Evolutionary conservation across 2,888 invertebrate species (phyloP), one percentile per base, ranked within the genome.

Genomic region (Peribatodes rhomboidaria): DNA sequence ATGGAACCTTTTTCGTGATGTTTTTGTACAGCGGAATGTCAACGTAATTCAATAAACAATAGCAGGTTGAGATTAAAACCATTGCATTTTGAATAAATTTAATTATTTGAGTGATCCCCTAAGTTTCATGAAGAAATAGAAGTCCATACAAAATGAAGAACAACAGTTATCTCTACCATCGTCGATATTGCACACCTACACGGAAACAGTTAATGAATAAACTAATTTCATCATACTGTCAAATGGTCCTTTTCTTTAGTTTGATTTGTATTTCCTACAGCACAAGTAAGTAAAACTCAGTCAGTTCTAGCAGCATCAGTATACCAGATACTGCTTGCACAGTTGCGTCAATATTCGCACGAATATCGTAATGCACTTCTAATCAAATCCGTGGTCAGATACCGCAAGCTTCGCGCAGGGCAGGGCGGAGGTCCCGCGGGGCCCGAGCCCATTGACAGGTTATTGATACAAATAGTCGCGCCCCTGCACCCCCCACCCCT

Each of bases 361-460:
- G 87, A 75, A 75, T 82, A 80, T 82, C 78, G 77, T 80, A 80
- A 88, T 86, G 81, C 78, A 77, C 85, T 84, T 75, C 85, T 89
- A 90, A 92, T 89, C 91, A 90, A 93, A 94, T 90, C 90, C 80
- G 89, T 83, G 88, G 86, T 83, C 86, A 83, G 81, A 68, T 70
- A 81, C 66, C 82, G 80, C 85, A 82, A 84, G 18, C 35, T 11
- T 11, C 42, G 87, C 82, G 80, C 83, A 62, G 81, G 33, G 80
- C 81, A 81, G 86, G 85, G 83, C 85, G 84, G 81, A 84, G 82
- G 84, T 91, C 91, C 90, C 92, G 70, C 77, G 78, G 87, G 90
- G 81, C 79, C 87, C 85, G 83, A 85, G 87, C 82, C 90, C 92
- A 93, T 94, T 94, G 93, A 94, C 94, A 93, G 92, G 93, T 93